These are phyloP conservation scores for Eufriesea mexicana DNA, from an alignment of 1,140 invertebrate genomes.

Conservation along the genomic window DNA sequence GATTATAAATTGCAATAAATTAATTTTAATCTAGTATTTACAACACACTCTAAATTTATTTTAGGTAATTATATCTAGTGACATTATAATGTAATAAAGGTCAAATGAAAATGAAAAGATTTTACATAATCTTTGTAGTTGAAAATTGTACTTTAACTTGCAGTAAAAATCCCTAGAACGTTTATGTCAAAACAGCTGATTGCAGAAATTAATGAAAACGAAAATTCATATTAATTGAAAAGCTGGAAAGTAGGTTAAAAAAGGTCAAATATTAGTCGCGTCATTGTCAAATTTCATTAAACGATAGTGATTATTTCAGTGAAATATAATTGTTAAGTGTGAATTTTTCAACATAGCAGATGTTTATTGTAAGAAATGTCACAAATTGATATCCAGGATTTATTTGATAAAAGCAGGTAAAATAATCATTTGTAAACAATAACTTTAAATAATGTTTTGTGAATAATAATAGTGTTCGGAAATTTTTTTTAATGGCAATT, in stretches of 20 bases:
- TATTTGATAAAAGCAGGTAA: conserved; percentile 80
- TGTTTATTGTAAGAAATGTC: conserved; percentile 80
- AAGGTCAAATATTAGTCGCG: conserved; percentile 46
- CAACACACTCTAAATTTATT: neutral
- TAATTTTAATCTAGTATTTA: neutral
- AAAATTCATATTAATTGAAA: conserved; percentile 62
- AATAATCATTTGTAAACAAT: conserved; percentile 37
- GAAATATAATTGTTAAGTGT: conserved; percentile 40
- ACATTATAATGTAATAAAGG: neutral
- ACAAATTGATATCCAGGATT: conserved; percentile 80
- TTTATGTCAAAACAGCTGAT: conserved; percentile 63
- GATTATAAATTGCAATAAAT: neutral
- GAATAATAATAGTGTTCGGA: neutral
- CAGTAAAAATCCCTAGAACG: conserved; percentile 53
- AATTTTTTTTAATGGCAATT: conserved; percentile 8
- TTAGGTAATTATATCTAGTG: neutral
- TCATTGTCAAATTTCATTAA: conserved; percentile 28
- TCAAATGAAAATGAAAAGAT: neutral
- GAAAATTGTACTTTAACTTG: conserved; percentile 14
- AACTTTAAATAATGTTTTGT: neutral
- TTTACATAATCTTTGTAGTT: neutral
- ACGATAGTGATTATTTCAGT: conserved; percentile 15
- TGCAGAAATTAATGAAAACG: conserved; percentile 55
- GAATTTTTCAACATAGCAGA: conserved; percentile 72
- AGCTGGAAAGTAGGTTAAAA: conserved; percentile 62